These are phyloP conservation scores for Orchesella flavescens DNA, from an alignment of 2,888 invertebrate species.

Conservation along the genomic window DNA sequence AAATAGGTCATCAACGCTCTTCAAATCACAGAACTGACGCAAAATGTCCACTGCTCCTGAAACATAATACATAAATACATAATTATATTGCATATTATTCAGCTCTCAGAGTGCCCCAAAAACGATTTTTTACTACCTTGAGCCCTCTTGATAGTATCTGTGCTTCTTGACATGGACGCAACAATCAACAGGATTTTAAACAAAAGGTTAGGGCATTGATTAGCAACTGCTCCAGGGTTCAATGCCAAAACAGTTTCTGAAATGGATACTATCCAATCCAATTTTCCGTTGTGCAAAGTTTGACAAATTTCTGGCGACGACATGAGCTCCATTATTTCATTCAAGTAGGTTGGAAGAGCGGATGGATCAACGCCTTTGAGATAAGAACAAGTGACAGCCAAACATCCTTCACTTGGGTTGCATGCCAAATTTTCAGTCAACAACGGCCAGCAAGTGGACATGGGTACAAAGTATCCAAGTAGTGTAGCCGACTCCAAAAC, in stretches of 20 bases:
- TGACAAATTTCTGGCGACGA: constrained; percentile 79
- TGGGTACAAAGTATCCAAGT: constrained; percentile 84
- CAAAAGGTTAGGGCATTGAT: constrained; percentile 63
- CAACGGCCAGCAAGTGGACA: constrained; percentile 79
- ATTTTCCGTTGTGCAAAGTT: constrained; percentile 73
- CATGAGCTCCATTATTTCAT: constrained; percentile 78
- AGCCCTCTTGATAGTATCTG: constrained; percentile 68
- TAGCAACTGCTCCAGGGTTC: constrained; percentile 75
- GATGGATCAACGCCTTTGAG: constrained; percentile 78
- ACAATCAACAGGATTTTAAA: constrained; percentile 74
- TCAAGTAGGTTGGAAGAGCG: constrained; percentile 76
- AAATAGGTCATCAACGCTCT: constrained; percentile 76
- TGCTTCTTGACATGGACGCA: constrained; percentile 73
- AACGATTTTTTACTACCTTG: too few relatives aligned
- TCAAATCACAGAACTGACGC: constrained; percentile 34
- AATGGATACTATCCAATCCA: constrained; percentile 78
- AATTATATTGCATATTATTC: too few relatives aligned
- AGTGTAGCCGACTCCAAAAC: constrained; percentile 82
- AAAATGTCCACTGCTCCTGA: constrained; percentile 30
- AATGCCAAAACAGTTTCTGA: constrained; percentile 77
- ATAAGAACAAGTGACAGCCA: constrained; percentile 79
- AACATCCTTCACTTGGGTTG: constrained; percentile 76
- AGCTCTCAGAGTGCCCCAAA: too few relatives aligned
- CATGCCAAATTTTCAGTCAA: constrained; percentile 35
- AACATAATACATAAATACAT: not conserved